Conservation (phyloP, 1,140 invertebrate species). For the Vanessa tameamea region DNA sequence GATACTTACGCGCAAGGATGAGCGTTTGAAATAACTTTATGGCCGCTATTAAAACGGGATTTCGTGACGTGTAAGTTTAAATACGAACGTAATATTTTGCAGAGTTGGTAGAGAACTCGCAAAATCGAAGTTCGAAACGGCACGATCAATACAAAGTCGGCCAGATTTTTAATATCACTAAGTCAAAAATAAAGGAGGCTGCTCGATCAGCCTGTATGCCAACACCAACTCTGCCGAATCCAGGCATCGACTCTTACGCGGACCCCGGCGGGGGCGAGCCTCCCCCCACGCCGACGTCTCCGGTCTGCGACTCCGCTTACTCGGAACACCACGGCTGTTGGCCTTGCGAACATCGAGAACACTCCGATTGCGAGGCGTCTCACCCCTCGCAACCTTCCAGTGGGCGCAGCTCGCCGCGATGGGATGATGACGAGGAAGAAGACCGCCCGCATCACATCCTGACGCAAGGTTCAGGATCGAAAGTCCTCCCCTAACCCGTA, state of each 20-base stretch:
- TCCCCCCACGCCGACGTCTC: constrained; percentile 71
- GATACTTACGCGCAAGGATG: constrained; percentile 37
- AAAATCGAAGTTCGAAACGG: constrained; percentile 42
- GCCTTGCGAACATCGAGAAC: constrained; percentile 72
- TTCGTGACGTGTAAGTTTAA: constrained; percentile 37
- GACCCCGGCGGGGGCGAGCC: constrained; percentile 74
- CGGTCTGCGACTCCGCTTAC: constrained; percentile 76
- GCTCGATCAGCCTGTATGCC: constrained; percentile 46
- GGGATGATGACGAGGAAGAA: constrained; percentile 74
- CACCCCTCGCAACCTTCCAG: constrained; percentile 66
- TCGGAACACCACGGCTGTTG: constrained; percentile 82
- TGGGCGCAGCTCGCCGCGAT: constrained; percentile 82
- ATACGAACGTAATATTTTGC: constrained; percentile 51
- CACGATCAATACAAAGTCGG: constrained; percentile 49
- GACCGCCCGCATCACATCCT: constrained; percentile 65
- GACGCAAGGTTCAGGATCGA: constrained; percentile 67
- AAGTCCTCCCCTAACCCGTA: constrained; percentile 41
- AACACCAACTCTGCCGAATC: constrained; percentile 52
- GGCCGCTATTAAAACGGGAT: constrained; percentile 40
- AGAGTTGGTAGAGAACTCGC: constrained; percentile 51
- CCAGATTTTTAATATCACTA: constrained; percentile 54
- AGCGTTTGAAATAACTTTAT: constrained; percentile 50
- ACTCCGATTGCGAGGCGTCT: constrained; percentile 59
- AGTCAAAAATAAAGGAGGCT: constrained; percentile 55
- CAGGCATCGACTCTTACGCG: constrained; percentile 74